These are phyloP conservation scores for Prionchulus punctatus DNA, from an alignment of 2,888 invertebrate species.

Conservation along the genomic window DNA sequence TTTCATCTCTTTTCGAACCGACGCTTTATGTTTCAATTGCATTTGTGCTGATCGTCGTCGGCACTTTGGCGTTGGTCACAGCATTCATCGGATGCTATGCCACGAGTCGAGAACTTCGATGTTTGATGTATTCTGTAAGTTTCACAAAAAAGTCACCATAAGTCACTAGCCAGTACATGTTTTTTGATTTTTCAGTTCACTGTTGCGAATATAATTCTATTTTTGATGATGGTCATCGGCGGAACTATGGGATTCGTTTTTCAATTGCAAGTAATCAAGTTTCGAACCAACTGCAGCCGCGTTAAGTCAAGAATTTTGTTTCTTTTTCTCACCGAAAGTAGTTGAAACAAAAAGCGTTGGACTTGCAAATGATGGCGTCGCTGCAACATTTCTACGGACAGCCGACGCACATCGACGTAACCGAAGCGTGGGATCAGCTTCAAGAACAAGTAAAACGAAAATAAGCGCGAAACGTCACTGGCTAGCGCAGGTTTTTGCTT, in stretches of 20 bases:
- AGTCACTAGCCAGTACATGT: neutral
- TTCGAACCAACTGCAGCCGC: neutral
- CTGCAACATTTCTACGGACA: slow-evolving; percentile 26
- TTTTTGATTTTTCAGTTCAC: slow-evolving; percentile 20
- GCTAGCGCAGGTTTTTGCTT: too few relatives aligned
- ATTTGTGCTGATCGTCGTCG: slow-evolving; percentile 20
- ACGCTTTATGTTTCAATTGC: slow-evolving; percentile 28
- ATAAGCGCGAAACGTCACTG: too few relatives aligned
- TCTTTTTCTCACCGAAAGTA: slow-evolving; percentile 15
- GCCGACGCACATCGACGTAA: slow-evolving; percentile 22
- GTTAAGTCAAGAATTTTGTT: neutral
- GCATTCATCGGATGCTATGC: slow-evolving; percentile 21
- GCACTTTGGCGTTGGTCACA: slow-evolving; percentile 18
- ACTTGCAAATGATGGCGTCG: slow-evolving; percentile 29
- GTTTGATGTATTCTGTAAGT: slow-evolving; percentile 24
- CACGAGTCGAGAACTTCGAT: slow-evolving; percentile 23
- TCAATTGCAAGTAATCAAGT: slow-evolving; percentile 17
- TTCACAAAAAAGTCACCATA: neutral
- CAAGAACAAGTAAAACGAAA: slow-evolving; percentile 23
- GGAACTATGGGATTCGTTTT: slow-evolving; percentile 31
- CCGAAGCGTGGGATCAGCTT: slow-evolving; percentile 26
- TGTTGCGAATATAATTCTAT: slow-evolving; percentile 23
- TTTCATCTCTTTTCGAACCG: slow-evolving; percentile 26
- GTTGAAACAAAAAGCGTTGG: slow-evolving; percentile 21
- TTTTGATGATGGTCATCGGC: slow-evolving; percentile 26